phyloP scores from a whole-genome alignment of 2,113 vertebrate genomes.

The Machaerirhynchus nigripectus region DNA sequence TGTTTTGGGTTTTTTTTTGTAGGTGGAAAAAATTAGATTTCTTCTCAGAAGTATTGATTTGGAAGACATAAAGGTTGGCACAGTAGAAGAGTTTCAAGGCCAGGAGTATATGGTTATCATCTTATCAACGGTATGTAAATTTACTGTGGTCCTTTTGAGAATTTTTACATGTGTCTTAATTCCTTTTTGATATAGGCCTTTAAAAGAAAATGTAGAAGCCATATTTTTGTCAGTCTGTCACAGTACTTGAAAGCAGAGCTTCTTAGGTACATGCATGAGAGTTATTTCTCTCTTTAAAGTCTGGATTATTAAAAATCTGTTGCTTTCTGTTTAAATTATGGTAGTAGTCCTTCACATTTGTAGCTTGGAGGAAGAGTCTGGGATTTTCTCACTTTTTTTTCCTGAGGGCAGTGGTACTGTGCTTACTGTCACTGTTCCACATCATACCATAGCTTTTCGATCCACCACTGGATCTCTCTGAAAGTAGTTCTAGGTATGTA shows the following conservation, averaged over 20 bases:
- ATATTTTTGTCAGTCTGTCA: neutral
- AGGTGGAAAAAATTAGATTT: conserved; percentile 91
- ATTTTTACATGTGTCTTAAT: neutral
- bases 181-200: neutral
- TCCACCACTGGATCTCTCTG: neutral
- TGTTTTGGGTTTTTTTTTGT: neutral
- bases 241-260: neutral
- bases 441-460: neutral
- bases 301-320: neutral
- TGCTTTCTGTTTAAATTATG: neutral
- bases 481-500: neutral
- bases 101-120: conserved; percentile 87
- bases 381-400: neutral
- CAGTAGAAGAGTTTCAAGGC: conserved; percentile 96
- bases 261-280: neutral
- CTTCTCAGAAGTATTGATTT: conserved; percentile 85
- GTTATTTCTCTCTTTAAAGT: neutral
- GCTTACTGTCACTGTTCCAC: neutral
- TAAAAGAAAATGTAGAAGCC: neutral
- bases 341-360: neutral
- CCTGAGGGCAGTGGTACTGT: neutral
- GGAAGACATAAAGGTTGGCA: conserved; percentile 90
- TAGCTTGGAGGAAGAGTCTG: neutral
- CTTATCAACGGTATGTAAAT: conserved; percentile 83
- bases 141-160: neutral